Evolutionary conservation across 2,113 vertebrate genomes (phyloP).

Genomic region (Oryctolagus cuniculus): DNA sequence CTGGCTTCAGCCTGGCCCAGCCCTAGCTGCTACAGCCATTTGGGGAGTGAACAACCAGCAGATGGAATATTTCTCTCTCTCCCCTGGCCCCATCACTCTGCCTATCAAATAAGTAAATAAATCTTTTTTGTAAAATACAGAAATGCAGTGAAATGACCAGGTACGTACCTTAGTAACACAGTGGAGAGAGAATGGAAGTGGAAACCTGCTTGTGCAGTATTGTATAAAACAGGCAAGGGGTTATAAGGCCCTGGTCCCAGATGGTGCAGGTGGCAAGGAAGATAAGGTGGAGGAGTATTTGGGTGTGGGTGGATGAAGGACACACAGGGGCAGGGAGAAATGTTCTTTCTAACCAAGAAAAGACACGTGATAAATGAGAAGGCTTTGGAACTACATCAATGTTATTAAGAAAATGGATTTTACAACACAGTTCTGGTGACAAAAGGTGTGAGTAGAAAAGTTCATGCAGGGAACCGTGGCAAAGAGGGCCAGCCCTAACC

Average conservation of each 20-base stretch:
- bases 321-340: background rate
- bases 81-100: no score
- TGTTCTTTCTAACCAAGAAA: background rate
- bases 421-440: background rate
- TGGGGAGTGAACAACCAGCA: no score
- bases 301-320: background rate
- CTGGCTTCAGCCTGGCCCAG: no score
- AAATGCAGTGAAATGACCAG: background rate
- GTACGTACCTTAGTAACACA: background rate
- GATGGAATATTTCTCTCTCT: no score
- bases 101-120: no score
- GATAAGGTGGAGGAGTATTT: background rate
- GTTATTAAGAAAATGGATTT: background rate
- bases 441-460: conserved; percentile 10
- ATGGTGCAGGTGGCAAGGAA: background rate
- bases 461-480: background rate
- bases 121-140: no score
- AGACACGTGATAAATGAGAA: background rate
- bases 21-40: no score
- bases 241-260: background rate
- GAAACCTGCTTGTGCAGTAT: background rate
- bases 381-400: background rate
- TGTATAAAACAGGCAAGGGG: background rate
- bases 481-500: background rate
- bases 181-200: background rate